These are phyloP conservation scores for Musca vetustissima DNA, from an alignment of 1,140 invertebrate genomes.

Conservation along the genomic window DNA sequence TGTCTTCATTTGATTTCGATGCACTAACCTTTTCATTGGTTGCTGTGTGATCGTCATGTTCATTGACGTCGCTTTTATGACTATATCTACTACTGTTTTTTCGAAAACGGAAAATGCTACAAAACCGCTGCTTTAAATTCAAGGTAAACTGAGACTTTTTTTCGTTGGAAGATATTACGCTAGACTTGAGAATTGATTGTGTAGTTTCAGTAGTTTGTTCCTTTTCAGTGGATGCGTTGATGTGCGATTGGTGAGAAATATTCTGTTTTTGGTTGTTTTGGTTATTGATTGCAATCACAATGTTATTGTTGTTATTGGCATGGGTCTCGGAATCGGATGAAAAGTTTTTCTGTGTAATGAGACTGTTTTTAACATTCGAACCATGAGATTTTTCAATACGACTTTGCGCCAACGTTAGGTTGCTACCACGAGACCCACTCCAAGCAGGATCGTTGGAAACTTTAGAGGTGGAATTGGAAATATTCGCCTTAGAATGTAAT, in stretches of 20 bases:
- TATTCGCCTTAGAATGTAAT: constrained; percentile 1
- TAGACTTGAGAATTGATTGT: constrained; percentile 34
- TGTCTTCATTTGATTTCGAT: constrained; percentile 42
- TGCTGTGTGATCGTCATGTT: not conserved
- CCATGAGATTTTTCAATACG: constrained; percentile 29
- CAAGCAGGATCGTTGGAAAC: constrained; percentile 49
- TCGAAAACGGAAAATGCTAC: constrained; percentile 78
- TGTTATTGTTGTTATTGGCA: constrained; percentile 54
- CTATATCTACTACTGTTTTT: constrained; percentile 55
- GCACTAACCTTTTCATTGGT: not conserved
- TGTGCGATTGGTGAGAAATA: constrained; percentile 4
- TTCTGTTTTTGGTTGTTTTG: constrained; percentile 34
- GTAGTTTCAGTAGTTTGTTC: constrained; percentile 1
- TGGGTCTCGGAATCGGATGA: constrained; percentile 37
- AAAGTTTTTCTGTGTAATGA: not conserved
- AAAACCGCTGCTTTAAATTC: constrained; percentile 82
- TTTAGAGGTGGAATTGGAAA: constrained; percentile 30
- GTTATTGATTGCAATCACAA: constrained; percentile 37
- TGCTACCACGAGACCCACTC: constrained; percentile 45
- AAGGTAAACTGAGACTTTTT: constrained; percentile 57
- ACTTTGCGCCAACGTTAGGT: not conserved
- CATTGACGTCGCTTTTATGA: constrained; percentile 53
- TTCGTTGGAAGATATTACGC: constrained; percentile 54
- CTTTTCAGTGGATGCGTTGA: constrained; percentile 6
- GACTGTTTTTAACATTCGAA: not conserved